These are phyloP conservation scores for Eugnorisma glareosa DNA, from an alignment of 2,888 invertebrate species.

Conservation along the genomic window DNA sequence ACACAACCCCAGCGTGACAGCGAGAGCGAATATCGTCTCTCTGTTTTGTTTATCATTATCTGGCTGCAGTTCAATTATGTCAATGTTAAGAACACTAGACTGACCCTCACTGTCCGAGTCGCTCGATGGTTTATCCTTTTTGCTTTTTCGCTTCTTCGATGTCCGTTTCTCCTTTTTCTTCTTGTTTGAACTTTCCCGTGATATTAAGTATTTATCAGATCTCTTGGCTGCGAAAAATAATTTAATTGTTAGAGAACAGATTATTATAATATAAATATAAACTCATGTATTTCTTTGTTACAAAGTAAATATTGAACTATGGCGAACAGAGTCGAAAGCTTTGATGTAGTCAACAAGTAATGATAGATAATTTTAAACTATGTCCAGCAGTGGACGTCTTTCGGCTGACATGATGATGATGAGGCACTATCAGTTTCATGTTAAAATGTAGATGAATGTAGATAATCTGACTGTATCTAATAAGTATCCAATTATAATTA, in stretches of 20 bases:
- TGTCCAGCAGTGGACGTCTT: no score
- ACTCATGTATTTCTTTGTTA: not conserved
- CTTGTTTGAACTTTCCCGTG: conserved; percentile 85
- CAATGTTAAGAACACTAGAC: conserved; percentile 1
- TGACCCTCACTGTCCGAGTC: conserved; percentile 89
- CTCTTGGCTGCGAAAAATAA: conserved; percentile 89
- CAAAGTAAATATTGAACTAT: not conserved
- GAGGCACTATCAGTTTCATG: no score
- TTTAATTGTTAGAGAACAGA: not conserved
- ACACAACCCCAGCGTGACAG: not conserved
- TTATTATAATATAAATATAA: not conserved
- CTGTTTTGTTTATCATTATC: not conserved
- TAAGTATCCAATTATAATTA: no score
- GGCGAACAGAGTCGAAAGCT: not conserved
- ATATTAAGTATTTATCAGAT: conserved; percentile 94
- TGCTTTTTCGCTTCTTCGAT: conserved; percentile 93
- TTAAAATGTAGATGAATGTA: no score
- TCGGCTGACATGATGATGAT: no score
- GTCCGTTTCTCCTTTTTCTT: conserved; percentile 88
- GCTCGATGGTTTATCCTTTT: conserved; percentile 85
- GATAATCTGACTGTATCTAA: no score
- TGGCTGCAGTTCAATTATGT: not conserved
- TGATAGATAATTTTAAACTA: no score
- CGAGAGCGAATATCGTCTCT: not conserved
- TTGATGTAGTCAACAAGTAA: not conserved